A percentile compares a stretch with the other conserved stretches of the same genome.
Conservation (phyloP, 2,113 vertebrate species). For the Tricholaema leucomelas region DNA sequence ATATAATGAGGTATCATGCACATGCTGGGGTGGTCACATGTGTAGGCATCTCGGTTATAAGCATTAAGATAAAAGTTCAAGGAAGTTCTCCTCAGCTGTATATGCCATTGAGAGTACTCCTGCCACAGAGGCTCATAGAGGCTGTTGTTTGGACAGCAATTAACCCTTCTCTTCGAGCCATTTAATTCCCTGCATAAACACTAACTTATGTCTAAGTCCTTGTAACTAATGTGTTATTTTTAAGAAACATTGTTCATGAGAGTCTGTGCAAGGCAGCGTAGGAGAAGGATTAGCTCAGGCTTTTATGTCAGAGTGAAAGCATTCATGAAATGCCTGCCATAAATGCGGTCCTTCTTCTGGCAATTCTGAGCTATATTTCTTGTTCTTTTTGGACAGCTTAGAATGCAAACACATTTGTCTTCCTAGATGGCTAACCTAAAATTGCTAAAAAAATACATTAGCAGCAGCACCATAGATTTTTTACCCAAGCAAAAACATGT, state of each 20-base stretch:
- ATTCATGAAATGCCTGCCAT: neutral
- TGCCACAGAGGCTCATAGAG: neutral
- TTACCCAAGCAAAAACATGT: neutral
- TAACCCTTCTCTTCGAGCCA: neutral
- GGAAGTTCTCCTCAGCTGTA: neutral
- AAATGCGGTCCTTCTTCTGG: neutral
- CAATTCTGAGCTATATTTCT: neutral
- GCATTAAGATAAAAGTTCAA: neutral
- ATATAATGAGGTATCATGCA: rapidly evolving
- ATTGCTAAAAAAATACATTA: neutral
- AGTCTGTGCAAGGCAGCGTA: neutral
- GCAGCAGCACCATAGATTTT: neutral
- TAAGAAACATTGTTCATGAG: neutral
- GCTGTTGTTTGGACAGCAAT: neutral
- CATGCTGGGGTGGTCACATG: rapidly evolving
- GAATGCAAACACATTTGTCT: neutral
- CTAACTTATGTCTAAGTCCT: neutral
- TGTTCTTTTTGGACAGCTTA: neutral
- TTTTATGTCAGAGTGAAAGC: neutral
- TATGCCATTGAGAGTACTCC: no score
- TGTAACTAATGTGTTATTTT: neutral
- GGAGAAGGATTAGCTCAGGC: neutral
- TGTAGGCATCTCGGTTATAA: neutral
- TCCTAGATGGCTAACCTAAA: neutral
- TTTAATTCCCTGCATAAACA: neutral